Evolutionary conservation across 2,888 invertebrate genomes (phyloP).

Genomic region (Eumerus sabulonum): DNA sequence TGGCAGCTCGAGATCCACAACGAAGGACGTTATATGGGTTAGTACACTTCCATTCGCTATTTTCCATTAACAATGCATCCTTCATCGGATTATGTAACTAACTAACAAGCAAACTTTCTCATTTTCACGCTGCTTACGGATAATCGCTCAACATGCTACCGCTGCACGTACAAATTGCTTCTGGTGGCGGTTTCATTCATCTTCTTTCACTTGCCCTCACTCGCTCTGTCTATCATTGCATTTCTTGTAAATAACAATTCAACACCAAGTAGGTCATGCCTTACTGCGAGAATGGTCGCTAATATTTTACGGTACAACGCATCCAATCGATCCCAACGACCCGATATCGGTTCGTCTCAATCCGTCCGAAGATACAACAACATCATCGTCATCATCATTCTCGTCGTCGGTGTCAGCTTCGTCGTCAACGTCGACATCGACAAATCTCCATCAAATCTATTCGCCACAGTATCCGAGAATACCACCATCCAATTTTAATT

Average conservation of each 20-base stretch:
- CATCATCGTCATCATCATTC: conserved; percentile 73
- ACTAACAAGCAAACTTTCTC: conserved; percentile 45
- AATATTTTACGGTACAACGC: conserved; percentile 92
- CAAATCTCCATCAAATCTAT: conserved; percentile 76
- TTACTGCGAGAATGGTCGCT: conserved; percentile 95
- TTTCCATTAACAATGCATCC: background rate
- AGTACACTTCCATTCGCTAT: conserved; percentile 64
- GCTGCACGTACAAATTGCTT: conserved; percentile 4
- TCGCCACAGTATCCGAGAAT: conserved; percentile 77
- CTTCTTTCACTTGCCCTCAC: no score
- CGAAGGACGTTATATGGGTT: conserved; percentile 93
- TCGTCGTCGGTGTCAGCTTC: conserved; percentile 3
- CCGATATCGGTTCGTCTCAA: conserved; percentile 79
- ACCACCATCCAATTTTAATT: conserved; percentile 74
- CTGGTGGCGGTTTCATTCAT: conserved; percentile 33
- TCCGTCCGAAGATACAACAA: conserved; percentile 74
- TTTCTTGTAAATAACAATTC: conserved; percentile 49
- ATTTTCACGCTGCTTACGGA: conserved; percentile 73
- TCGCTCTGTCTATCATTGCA: background rate
- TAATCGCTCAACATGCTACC: conserved; percentile 31
- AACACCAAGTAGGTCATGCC: conserved; percentile 84
- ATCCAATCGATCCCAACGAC: conserved; percentile 83
- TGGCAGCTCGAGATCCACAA: conserved; percentile 98
- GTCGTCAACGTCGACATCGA: conserved; percentile 71
- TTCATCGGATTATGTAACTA: background rate